These are phyloP conservation scores for Coelopa pilipes DNA, from an alignment of 2,888 invertebrate species.

Conservation along the genomic window DNA sequence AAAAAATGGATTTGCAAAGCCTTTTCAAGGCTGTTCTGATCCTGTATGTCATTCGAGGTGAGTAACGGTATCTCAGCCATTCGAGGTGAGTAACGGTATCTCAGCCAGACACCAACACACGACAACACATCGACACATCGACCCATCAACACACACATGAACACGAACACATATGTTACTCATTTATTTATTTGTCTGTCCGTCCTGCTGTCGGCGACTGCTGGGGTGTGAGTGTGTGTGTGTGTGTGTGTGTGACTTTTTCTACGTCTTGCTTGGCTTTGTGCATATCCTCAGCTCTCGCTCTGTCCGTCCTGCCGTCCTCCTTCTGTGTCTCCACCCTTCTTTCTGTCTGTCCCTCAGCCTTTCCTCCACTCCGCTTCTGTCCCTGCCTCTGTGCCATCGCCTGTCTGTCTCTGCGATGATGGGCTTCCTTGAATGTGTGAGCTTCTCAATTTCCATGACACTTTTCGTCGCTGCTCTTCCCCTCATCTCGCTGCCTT, in stretches of 20 bases:
- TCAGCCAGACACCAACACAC: not conserved
- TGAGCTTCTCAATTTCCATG: constrained; percentile 24
- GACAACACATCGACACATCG: not conserved
- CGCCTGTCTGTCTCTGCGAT: not conserved
- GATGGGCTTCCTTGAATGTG: not conserved
- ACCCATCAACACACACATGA: not conserved
- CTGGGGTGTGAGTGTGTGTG: not conserved
- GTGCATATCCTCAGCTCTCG: too few relatives aligned
- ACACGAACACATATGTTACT: not conserved
- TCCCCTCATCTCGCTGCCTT: not conserved
- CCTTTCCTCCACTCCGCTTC: too few relatives aligned
- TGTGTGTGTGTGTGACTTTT: not conserved
- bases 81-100: constrained; percentile 59
- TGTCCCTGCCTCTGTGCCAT: not conserved
- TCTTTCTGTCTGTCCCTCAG: too few relatives aligned
- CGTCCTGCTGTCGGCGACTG: not conserved
- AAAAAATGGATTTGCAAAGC: constrained; percentile 68
- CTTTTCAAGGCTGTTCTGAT: constrained; percentile 68
- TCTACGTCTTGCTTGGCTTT: too few relatives aligned
- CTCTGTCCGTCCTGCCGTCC: too few relatives aligned
- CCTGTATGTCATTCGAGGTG: constrained; percentile 66
- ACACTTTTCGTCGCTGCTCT: constrained; percentile 19
- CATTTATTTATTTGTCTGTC: not conserved
- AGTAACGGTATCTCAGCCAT: constrained; percentile 54
- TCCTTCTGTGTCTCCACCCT: too few relatives aligned